Evolutionary conservation across 2,888 invertebrate species (phyloP).

Genomic region (Mesodorylaimus sp.): DNA sequence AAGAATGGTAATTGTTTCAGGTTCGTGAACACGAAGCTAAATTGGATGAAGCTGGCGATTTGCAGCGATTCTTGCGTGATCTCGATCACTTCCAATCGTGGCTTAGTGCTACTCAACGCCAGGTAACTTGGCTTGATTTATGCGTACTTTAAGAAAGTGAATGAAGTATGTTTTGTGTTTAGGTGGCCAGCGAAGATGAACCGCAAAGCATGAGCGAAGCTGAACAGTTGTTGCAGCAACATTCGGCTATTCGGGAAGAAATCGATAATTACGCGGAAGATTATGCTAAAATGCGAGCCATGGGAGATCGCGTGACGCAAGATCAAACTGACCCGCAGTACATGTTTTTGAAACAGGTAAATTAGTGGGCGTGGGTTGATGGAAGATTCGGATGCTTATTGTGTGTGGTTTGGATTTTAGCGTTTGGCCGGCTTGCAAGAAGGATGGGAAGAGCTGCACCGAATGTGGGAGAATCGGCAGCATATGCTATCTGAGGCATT

Average conservation of each 20-base stretch:
- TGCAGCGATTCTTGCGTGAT: constrained; percentile 90
- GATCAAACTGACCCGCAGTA: constrained; percentile 91
- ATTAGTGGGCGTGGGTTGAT: neutral
- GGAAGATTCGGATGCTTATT: neutral
- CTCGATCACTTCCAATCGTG: constrained; percentile 98
- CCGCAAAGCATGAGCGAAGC: constrained; percentile 83
- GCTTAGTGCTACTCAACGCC: constrained; percentile 97
- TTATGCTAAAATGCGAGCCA: constrained; percentile 97
- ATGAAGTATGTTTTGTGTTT: neutral
- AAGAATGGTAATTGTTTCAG: constrained; percentile 33
- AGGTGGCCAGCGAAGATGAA: constrained; percentile 81
- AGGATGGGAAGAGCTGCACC: constrained; percentile 95
- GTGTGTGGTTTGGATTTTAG: constrained; percentile 24
- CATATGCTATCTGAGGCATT: constrained; percentile 79
- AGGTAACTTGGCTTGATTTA: constrained; percentile 30
- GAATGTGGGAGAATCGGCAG: constrained; percentile 99
- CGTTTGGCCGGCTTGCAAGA: constrained; percentile 90
- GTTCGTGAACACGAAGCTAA: constrained; percentile 93
- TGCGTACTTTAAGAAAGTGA: neutral
- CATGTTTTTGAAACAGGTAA: constrained; percentile 84
- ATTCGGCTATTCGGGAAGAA: constrained; percentile 94
- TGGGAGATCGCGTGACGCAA: constrained; percentile 83
- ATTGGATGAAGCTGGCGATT: constrained; percentile 91
- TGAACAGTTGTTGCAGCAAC: constrained; percentile 84
- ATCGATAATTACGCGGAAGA: constrained; percentile 97